Base-by-base conservation (phyloP, 2,797 vertebrate genomes). In the Anabacerthia variegaticeps region DNA sequence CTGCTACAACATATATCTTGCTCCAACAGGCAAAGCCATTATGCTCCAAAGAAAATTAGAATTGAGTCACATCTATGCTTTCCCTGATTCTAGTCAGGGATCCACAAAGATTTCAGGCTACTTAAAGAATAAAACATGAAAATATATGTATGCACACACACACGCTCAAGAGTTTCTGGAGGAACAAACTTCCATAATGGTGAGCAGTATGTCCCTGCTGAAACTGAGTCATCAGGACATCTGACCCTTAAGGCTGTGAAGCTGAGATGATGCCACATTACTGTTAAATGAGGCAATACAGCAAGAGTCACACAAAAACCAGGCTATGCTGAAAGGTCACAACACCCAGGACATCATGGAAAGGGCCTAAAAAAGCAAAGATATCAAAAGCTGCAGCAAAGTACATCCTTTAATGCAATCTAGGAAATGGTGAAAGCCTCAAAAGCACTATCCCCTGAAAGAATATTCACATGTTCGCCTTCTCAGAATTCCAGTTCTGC, bases 11-110 rank as follows among this genome's bases (percentile, higher is more conserved):
- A 56, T 36, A 67, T 22, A 48, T 65, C 37, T 86, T 84, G 27
- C 26, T 91, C 43, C 55, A 73, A 69, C 8, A 92, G 46, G n/a
- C 18, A 95, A 93, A 95, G 52, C 34, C 63, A 73, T 65, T 61
- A 61, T 81, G 36, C 37, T 44, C 55, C 68, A 79, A 66, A 58
- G 36, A 87, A 93, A 82, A 76, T 39, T 11, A 78, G 14, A 85
- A 83, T 6, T 7, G 3, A 91, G 20, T 86, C 73, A 88, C 41
- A 46, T 36, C 37, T 88, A 55, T 1, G 5, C 39, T 68, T 85
- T 63, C 61, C 36, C 21, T 54, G 19, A 14, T 62, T 52, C 37
- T 41, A 63, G 78, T 71, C 22, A 52, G 48, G 24, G 36, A 93
- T 66, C 52, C 69, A 79, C 26, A 63, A 24, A 94, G 73, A 84